phyloP scores from a whole-genome alignment of 2,888 invertebrate species.

The Monoplex corrugatus region DNA sequence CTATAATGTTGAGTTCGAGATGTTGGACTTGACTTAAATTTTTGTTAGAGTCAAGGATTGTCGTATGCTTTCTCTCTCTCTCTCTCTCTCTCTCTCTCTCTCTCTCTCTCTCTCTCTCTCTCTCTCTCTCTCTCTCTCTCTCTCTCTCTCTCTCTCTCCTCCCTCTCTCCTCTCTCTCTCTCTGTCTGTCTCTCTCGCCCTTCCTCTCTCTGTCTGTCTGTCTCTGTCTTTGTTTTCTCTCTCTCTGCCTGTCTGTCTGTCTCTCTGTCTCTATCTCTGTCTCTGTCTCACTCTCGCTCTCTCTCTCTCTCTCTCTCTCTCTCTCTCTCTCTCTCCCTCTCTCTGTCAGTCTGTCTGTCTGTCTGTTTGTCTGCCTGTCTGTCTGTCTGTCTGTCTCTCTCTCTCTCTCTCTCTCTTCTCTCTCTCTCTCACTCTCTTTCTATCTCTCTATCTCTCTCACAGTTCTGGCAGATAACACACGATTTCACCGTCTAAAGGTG shows the following conservation, averaged over 20 bases:
- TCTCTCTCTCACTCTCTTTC: conserved; percentile 11
- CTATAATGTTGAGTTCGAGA: too few relatives aligned
- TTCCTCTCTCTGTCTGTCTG: not conserved
- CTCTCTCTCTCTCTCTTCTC: too few relatives aligned
- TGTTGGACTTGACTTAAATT: too few relatives aligned
- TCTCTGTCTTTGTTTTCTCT: not conserved
- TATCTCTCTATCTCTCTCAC: not conserved
- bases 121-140: not conserved
- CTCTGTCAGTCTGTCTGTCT: too few relatives aligned
- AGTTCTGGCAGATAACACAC: too few relatives aligned
- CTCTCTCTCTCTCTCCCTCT: not conserved
- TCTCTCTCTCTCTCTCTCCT: not conserved
- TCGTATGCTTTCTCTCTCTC: not conserved
- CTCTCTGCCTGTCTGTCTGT: not conserved
- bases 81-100: not conserved
- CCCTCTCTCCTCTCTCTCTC: not conserved
- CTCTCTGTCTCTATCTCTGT: not conserved
- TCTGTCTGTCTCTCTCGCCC: not conserved
- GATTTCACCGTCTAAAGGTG: too few relatives aligned
- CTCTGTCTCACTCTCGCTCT: too few relatives aligned
- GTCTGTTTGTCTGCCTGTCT: too few relatives aligned
- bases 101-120: conserved; percentile 4
- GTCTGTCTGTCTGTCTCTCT: too few relatives aligned
- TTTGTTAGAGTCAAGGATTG: too few relatives aligned
- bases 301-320: too few relatives aligned